These are phyloP conservation scores for Lasiurus cinereus DNA, from an alignment of 2,113 vertebrate species.

Conservation along the genomic window DNA sequence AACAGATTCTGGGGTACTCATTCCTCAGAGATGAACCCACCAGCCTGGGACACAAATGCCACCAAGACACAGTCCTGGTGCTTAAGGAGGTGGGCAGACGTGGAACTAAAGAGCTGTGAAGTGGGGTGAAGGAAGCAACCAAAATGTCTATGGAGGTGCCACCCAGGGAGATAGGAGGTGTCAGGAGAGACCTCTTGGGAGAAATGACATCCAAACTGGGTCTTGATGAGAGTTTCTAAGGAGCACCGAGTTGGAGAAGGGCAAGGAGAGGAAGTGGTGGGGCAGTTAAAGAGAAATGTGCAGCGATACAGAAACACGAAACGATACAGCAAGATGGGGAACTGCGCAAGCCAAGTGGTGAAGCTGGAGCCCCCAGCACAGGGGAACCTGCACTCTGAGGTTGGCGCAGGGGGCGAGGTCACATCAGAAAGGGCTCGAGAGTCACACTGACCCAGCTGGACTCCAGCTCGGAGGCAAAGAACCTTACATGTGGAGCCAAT, in stretches of 20 bases:
- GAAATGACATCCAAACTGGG: neutral
- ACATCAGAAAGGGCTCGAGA: neutral
- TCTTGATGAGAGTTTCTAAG: neutral
- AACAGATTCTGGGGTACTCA: neutral
- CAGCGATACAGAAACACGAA: conserved; percentile 8
- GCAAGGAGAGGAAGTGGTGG: neutral
- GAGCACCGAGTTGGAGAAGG: neutral
- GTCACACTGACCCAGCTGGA: neutral
- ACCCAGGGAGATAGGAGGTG: neutral
- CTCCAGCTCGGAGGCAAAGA: neutral
- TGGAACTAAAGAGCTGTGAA: neutral
- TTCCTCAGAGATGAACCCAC: neutral
- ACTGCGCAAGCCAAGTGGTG: neutral
- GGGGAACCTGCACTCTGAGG: fast-evolving
- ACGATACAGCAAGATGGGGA: neutral
- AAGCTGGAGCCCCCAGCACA: neutral
- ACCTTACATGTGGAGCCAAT: neutral
- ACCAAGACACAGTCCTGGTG: neutral
- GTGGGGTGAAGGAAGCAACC: neutral
- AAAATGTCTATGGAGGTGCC: neutral
- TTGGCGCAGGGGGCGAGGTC: neutral
- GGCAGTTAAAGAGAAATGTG: neutral
- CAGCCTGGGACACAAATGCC: neutral
- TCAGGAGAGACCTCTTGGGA: neutral
- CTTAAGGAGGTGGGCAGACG: neutral